Evolutionary conservation across 2,797 vertebrate species (phyloP), one percentile per base, ranked within the genome.

Genomic region (Crocodylus rhombifer): DNA sequence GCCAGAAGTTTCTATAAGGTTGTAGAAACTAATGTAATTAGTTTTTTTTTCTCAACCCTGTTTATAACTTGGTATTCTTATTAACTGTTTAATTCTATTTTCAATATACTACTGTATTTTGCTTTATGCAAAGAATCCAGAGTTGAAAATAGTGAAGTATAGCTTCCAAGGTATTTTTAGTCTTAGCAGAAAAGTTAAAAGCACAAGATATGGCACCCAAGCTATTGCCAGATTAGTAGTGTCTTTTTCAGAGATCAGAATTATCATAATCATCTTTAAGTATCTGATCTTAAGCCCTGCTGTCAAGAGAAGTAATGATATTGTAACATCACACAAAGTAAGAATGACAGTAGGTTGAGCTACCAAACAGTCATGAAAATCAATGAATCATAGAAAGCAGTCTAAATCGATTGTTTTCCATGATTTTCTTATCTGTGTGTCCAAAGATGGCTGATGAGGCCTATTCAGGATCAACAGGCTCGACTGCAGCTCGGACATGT

Each of bases 201-300:
- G 75, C 36, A n/a, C 33, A 33, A 55, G 65, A 33, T 36, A 82
- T 63, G 14, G 74, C 26, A 74, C 36, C 23, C 28, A 65, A 71
- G 33, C 33, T 55, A 51, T 63, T 25, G 75, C 62, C 64, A 87
- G 69, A 87, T 81, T 76, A 75, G 55, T 28, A 42, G 33, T 58
- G 65, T 78, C 57, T 83, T 79, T 55, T 84, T 33, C 36, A 79
- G 14, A 73, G 81, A 26, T 78, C 25, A 58, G 58, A 84, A 84
- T 84, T 84, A 89, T 73, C 81, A 89, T 60, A 60, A 79, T 61
- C 36, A 84, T 76, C 77, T 89, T 65, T 84, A 89, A 84, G 77
- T 79, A 84, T 89, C 33, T 79, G 76, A 84, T 89, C 61, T 80
- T 80, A 74, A 80, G 55, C 28, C 64, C 64, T 75, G 67, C 69